A percentile compares a stretch with the other conserved stretches of the same genome.
phyloP scores from a whole-genome alignment of 1,140 invertebrate genomes.

The Metaphire vulgaris region DNA sequence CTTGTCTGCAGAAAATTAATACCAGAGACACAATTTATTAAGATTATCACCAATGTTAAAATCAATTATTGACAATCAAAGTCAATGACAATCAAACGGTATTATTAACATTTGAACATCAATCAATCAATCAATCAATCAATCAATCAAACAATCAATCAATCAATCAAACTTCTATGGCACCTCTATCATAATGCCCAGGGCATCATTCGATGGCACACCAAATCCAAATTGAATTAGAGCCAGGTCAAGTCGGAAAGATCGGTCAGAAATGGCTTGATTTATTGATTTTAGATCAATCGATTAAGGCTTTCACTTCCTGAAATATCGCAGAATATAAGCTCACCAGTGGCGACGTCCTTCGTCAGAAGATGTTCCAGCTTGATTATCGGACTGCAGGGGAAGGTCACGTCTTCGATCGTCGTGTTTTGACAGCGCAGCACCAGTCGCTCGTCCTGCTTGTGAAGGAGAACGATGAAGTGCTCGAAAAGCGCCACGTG shows the following conservation, averaged over 20 bases:
- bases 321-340: neutral
- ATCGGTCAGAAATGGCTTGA: no score
- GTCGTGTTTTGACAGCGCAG: slow-evolving; percentile 28
- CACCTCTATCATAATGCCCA: no score
- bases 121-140: no score
- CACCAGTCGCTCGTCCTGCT: slow-evolving; percentile 65
- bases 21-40: slow-evolving; percentile 15
- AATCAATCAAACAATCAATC: no score
- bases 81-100: neutral
- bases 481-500: slow-evolving; percentile 81
- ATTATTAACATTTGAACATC: no score
- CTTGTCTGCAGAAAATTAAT: slow-evolving; percentile 59
- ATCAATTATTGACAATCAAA: neutral
- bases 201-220: no score
- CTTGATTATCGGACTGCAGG: slow-evolving; percentile 37
- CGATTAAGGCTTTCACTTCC: no score
- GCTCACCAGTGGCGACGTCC: slow-evolving; percentile 67
- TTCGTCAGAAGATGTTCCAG: slow-evolving; percentile 45
- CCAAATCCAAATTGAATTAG: no score
- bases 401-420: slow-evolving; percentile 26
- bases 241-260: no score
- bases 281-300: no score
- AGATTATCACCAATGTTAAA: slow-evolving; percentile 3
- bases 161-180: no score
- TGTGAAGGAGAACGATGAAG: slow-evolving; percentile 74